These are phyloP conservation scores for Luehdorfia chinensis DNA, from an alignment of 1,140 invertebrate genomes.

Conservation along the genomic window DNA sequence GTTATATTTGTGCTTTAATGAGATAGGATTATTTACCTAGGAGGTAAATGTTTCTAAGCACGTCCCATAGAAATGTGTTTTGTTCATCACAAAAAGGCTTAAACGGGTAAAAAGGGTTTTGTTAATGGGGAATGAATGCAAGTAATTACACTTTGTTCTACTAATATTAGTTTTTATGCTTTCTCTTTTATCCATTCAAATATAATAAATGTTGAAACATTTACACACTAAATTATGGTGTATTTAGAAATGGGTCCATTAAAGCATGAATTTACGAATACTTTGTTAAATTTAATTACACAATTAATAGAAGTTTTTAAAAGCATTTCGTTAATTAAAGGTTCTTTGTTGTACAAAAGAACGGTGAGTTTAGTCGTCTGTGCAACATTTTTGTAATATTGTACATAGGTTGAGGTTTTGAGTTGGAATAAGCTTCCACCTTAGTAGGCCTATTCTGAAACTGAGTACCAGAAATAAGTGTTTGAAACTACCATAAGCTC, in stretches of 20 bases:
- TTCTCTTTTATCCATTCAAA: slow-evolving; percentile 25
- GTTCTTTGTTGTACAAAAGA: no score
- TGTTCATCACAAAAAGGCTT: slow-evolving; percentile 28
- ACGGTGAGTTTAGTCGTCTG: no score
- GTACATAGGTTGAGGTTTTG: no score
- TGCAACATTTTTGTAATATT: no score
- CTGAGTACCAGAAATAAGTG: no score
- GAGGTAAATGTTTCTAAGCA: slow-evolving; percentile 10
- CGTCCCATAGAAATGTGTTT: slow-evolving; percentile 14
- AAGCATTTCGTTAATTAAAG: neutral
- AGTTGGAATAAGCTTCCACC: no score
- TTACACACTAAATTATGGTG: slow-evolving; percentile 2
- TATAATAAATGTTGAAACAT: slow-evolving; percentile 22
- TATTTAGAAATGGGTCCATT: slow-evolving; percentile 7
- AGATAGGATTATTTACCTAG: slow-evolving; percentile 6
- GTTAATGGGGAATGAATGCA: slow-evolving; percentile 51
- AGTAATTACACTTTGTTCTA: slow-evolving; percentile 59
- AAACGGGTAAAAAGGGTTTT: slow-evolving; percentile 32
- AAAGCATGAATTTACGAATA: slow-evolving; percentile 1
- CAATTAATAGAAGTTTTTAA: neutral
- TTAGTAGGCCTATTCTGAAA: no score
- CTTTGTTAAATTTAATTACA: neutral
- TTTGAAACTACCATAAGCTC: no score
- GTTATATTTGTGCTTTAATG: slow-evolving; percentile 15
- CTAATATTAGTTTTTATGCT: slow-evolving; percentile 49